These are phyloP conservation scores for Monopis laevigella DNA, from an alignment of 2,888 invertebrate species.

Conservation along the genomic window DNA sequence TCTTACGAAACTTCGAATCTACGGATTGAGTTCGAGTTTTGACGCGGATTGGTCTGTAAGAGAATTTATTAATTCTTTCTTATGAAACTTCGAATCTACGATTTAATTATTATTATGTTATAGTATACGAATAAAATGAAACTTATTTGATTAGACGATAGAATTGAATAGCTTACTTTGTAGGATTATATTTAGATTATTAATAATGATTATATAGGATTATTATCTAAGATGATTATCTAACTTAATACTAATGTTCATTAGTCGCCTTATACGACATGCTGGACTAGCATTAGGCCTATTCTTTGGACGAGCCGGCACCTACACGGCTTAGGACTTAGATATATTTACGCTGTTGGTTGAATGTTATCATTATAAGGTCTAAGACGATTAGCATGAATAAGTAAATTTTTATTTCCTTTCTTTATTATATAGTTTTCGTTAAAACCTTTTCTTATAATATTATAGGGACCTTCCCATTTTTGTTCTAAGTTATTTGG, in stretches of 20 bases:
- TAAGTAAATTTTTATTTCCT: conserved; percentile 18
- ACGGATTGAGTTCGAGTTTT: too few species aligned
- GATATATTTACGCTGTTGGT: not conserved
- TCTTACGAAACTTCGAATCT: too few species aligned
- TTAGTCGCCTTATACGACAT: not conserved
- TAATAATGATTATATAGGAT: not conserved
- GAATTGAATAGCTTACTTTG: not conserved
- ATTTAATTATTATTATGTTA: not conserved
- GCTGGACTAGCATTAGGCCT: not conserved
- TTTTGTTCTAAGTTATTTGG: conserved; percentile 27
- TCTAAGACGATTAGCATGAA: conserved; percentile 20
- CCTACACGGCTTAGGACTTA: not conserved
- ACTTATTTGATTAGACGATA: too few species aligned
- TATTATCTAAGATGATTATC: too few species aligned
- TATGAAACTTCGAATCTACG: too few species aligned
- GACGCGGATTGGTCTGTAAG: too few species aligned
- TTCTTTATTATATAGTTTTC: conserved; percentile 22
- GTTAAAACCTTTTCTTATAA: conserved; percentile 24
- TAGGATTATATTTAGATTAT: not conserved
- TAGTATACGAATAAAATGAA: too few species aligned
- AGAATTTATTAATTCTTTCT: too few species aligned
- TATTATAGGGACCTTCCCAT: conserved; percentile 26
- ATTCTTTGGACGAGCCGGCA: not conserved
- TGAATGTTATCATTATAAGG: not conserved
- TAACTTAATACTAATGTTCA: not conserved